These are phyloP conservation scores for Caenorhabditis latens DNA, from an alignment of 1,140 invertebrate genomes.

Conservation along the genomic window DNA sequence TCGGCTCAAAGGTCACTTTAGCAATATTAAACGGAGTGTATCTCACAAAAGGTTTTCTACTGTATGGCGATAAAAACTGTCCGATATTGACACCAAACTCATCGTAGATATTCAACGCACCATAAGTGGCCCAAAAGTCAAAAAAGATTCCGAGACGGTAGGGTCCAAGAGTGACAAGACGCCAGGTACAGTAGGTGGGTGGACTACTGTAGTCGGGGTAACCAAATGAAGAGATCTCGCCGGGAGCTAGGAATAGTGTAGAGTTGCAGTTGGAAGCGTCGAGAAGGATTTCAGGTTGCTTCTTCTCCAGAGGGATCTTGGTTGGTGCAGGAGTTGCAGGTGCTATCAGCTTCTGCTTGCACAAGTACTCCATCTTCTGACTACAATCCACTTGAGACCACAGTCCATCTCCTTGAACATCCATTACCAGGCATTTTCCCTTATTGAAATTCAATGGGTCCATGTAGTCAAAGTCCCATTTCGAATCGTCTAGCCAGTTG, in stretches of 20 bases:
- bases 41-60: neutral
- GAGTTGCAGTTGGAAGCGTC: constrained; percentile 13
- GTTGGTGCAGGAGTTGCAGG: neutral
- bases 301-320: no score
- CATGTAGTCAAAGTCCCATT: neutral
- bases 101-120: neutral
- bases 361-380: neutral
- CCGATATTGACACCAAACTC: neutral
- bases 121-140: neutral
- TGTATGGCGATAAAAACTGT: neutral
- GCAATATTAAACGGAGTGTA: constrained; percentile 10
- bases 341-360: neutral
- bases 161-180: neutral
- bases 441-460: neutral
- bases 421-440: neutral
- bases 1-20: no score
- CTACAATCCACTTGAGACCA: constrained; percentile 3
- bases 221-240: neutral
- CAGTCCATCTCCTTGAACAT: neutral
- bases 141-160: neutral
- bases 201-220: neutral
- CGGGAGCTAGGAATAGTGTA: neutral
- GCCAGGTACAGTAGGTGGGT: neutral
- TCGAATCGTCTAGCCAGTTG: neutral
- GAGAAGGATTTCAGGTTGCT: neutral